phyloP scores from a whole-genome alignment of 2,113 vertebrate species.

The Bos indicus region DNA sequence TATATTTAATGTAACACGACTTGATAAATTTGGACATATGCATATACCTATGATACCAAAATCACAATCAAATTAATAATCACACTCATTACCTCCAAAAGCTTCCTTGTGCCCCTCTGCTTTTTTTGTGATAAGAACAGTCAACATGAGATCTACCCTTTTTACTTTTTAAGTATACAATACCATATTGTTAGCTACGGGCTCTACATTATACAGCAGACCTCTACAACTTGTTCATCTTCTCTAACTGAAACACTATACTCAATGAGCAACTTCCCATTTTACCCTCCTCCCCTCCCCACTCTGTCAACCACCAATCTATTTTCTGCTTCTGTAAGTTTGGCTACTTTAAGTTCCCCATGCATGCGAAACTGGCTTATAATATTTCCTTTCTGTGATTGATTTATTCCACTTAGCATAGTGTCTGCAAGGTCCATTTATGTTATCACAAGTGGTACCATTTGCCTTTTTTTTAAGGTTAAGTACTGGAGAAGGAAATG shows the following conservation, averaged over 20 bases:
- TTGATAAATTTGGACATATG: too few species aligned
- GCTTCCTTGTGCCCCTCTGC: neutral
- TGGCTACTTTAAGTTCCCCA: neutral
- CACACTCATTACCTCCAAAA: neutral
- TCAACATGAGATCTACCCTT: neutral
- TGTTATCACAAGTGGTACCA: neutral
- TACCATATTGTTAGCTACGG: neutral
- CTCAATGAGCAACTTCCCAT: neutral
- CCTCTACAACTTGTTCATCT: neutral
- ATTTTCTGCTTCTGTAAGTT: neutral
- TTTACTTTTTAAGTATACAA: neutral
- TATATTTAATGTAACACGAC: neutral
- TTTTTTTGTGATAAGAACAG: neutral
- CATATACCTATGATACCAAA: neutral
- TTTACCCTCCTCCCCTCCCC: too few species aligned
- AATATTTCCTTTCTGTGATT: neutral
- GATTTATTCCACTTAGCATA: neutral
- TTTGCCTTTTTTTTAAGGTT: neutral
- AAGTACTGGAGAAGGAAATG: neutral
- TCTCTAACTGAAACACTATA: neutral
- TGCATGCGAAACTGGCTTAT: neutral
- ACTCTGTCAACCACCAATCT: neutral
- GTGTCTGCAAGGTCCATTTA: neutral
- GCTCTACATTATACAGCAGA: neutral
- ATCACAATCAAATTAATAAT: neutral